Conservation (phyloP, 1,140 invertebrate species). For the Coenobita brevimanus region DNA sequence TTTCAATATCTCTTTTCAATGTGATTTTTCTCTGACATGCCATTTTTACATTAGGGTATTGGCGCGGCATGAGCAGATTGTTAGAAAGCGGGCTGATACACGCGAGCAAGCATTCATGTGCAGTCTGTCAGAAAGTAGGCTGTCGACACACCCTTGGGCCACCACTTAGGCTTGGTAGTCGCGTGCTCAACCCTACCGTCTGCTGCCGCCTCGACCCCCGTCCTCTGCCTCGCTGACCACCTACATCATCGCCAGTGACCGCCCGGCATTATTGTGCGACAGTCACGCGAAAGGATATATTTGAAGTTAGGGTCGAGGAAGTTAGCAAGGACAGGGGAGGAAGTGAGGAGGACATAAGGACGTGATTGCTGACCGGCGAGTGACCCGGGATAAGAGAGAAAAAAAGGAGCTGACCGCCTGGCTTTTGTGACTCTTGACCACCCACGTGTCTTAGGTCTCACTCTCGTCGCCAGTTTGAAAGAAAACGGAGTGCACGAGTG, state of each 20-base stretch:
- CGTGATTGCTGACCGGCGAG: conserved; percentile 21
- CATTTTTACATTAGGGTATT: conserved; percentile 68
- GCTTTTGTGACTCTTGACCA: conserved; percentile 40
- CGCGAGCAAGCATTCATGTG: conserved; percentile 66
- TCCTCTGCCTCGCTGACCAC: conserved; percentile 23
- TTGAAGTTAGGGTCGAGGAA: conserved; percentile 32
- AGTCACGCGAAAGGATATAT: conserved; percentile 58
- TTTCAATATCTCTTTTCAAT: conserved; percentile 69
- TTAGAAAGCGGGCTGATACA: conserved; percentile 64
- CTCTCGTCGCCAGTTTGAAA: conserved; percentile 32
- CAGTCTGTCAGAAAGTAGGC: conserved; percentile 68
- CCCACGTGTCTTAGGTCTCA: conserved; percentile 58
- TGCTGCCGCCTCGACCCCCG: conserved; percentile 3
- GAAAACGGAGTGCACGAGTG: conserved; percentile 53
- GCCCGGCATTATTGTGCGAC: conserved; percentile 52
- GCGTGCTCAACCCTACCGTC: conserved; percentile 44
- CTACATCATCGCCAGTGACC: conserved; percentile 63
- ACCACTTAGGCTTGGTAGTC: conserved; percentile 55
- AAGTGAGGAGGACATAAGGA: conserved; percentile 28
- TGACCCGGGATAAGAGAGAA: neutral
- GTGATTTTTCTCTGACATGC: conserved; percentile 68
- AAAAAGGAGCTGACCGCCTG: conserved; percentile 11
- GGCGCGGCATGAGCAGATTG: conserved; percentile 68
- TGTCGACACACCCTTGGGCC: conserved; percentile 63
- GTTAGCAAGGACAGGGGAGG: conserved; percentile 51